Percentiles rank a stretch among this genome's conserved stretches.
phyloP scores from a whole-genome alignment of 2,113 vertebrate species.

The Boleophthalmus pectinirostris region DNA sequence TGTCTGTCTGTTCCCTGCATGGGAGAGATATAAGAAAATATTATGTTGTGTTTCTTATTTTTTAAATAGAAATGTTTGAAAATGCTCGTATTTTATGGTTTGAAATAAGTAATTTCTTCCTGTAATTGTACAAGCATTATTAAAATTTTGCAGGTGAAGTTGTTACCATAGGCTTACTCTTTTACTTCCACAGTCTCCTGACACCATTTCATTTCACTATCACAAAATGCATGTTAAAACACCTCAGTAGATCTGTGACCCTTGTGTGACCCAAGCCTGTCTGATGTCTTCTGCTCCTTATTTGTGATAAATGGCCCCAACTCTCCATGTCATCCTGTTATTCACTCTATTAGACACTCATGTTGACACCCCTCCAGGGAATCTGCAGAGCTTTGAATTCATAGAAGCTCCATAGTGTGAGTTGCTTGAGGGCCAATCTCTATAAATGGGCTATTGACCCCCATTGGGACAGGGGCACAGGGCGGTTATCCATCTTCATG shows the following conservation, averaged over 20 bases:
- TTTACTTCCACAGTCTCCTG: neutral
- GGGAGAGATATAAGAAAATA: slow-evolving; percentile 51
- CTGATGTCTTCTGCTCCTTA: slow-evolving; percentile 7
- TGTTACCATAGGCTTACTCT: neutral
- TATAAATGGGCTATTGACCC: slow-evolving; percentile 76
- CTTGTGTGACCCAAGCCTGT: slow-evolving; percentile 6
- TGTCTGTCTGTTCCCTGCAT: slow-evolving; percentile 30
- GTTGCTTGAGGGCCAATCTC: slow-evolving; percentile 55
- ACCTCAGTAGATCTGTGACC: slow-evolving; percentile 13
- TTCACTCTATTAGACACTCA: slow-evolving; percentile 35
- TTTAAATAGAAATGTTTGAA: slow-evolving; percentile 1
- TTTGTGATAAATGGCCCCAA: slow-evolving; percentile 18
- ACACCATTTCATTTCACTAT: neutral
- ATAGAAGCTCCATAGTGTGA: slow-evolving; percentile 19
- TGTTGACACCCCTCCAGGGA: slow-evolving; percentile 37
- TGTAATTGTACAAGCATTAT: neutral
- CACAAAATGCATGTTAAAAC: neutral
- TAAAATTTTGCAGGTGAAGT: neutral
- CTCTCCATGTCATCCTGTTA: slow-evolving; percentile 25
- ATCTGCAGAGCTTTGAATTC: slow-evolving; percentile 40
- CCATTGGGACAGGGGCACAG: slow-evolving; percentile 52
- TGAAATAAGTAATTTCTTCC: no score
- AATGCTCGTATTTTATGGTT: slow-evolving; percentile 9
- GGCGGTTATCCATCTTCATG: slow-evolving; percentile 72
- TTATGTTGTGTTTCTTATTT: slow-evolving; percentile 31